A percentile compares a stretch with the other conserved stretches of the same genome.
phyloP scores from a whole-genome alignment of 2,113 vertebrate genomes.

The Melanerpes aurifrons region DNA sequence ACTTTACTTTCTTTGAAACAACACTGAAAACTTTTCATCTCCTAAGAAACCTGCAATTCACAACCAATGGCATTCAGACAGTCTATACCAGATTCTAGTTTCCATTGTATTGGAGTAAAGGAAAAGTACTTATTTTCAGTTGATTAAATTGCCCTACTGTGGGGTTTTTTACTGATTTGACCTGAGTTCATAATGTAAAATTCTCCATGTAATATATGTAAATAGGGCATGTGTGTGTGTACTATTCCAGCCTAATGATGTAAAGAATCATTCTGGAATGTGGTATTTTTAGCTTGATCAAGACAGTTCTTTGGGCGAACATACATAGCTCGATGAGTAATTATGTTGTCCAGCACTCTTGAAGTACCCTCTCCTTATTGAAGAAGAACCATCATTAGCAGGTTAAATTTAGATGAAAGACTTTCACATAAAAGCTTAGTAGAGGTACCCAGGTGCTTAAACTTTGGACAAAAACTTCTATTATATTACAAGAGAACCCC shows the following conservation, averaged over 20 bases:
- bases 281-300: background rate
- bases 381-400: conserved; percentile 28
- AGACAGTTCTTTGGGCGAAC: background rate
- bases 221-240: background rate
- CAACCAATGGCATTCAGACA: background rate
- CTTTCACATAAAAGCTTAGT: conserved; percentile 35
- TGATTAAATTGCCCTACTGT: background rate
- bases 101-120: background rate
- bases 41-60: background rate
- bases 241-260: background rate
- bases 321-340: conserved; percentile 9
- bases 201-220: background rate
- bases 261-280: background rate
- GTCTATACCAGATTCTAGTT: background rate
- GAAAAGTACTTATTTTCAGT: background rate
- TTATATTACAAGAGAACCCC: background rate
- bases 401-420: conserved; percentile 56
- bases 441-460: conserved; percentile 13
- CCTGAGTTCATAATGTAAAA: background rate
- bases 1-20: background rate
- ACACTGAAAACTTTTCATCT: background rate
- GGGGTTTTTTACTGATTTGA: background rate
- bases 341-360: conserved; percentile 38
- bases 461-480: conserved; percentile 31
- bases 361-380: conserved; percentile 35